Evolutionary conservation across 2,888 invertebrate species (phyloP), one percentile per base, ranked within the genome.

Genomic region (Cheilosia vulpina): DNA sequence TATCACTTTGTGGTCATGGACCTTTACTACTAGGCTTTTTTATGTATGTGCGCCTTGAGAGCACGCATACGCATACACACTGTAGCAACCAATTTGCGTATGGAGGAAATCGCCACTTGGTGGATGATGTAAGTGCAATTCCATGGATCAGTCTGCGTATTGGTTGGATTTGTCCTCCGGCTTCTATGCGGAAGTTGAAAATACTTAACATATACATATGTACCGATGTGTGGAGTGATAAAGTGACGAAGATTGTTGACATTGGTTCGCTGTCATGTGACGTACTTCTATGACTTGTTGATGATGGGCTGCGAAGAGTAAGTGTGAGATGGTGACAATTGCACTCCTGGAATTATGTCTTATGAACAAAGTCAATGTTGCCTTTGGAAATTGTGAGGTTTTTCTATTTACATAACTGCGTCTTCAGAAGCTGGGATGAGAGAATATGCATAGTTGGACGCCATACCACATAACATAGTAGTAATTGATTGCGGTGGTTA

Each of bases 121-220:
- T 21, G 34, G 60, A 84, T 71, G 84, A 84, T 69, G 57, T 69
- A 75, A 75, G 75, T 63, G 65, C 57, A 55, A 62, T 66, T 81
- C 75, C 63, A 75, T 73, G 80, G 47, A 73, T 66, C 45, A 17
- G 47, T 73, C 50, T 53, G 17, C 24, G 52, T 21, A 57, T 75
- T 68, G 55, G 65, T 43, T 72, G 47, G 63, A 41, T 69, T 38
- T 50, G 24, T 68, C 47, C 62, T 62, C 19, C 4, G 24, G 82
- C 78, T 80, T 76, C 84, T 84, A 78, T 63, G 79, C 84, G 84
- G 84, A 84, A 84, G 84, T 75, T 55, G 53, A 45, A 60, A 60
- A 52, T 60, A 34, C 41, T 43, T 43, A 68, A 78, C 31, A 73
- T 60, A 24, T 43, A 31, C 24, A 53, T 21, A 43, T 47, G 27